Percentiles rank a stretch among this genome's conserved stretches.
These are phyloP conservation scores for Ecdyonurus torrentis DNA, from an alignment of 2,888 invertebrate genomes.

Conservation along the genomic window DNA sequence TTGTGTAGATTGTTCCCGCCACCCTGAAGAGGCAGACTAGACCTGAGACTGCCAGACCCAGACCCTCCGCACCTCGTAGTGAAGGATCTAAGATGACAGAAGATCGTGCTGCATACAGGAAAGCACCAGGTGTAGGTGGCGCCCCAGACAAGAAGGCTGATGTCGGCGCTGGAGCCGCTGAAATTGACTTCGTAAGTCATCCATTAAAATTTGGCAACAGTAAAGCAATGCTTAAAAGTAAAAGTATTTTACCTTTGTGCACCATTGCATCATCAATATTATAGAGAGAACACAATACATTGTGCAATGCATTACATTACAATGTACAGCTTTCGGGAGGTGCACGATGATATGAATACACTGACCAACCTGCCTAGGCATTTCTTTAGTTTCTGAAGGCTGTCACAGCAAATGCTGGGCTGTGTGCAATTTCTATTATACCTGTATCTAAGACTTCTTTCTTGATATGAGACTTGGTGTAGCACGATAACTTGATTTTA, in stretches of 20 bases:
- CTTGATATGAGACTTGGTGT: no score
- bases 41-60: conserved; percentile 67
- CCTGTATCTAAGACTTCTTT: no score
- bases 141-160: conserved; percentile 87
- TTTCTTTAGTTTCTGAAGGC: no score
- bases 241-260: conserved; percentile 9
- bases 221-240: conserved; percentile 15
- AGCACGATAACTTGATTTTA: no score
- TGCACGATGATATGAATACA: no score
- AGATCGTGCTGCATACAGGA: conserved; percentile 69
- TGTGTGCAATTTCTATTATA: no score
- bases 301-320: no score
- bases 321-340: no score
- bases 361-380: no score
- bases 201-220: conserved; percentile 15
- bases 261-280: no score
- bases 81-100: conserved; percentile 46
- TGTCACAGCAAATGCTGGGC: no score
- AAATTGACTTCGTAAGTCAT: conserved; percentile 66
- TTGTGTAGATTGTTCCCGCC: conserved; percentile 78
- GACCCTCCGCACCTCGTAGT: conserved; percentile 47
- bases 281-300: no score
- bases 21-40: conserved; percentile 85
- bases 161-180: conserved; percentile 86
- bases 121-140: conserved; percentile 47